These are phyloP conservation scores for Cottus gobio DNA, from an alignment of 2,113 vertebrate genomes.

Conservation along the genomic window DNA sequence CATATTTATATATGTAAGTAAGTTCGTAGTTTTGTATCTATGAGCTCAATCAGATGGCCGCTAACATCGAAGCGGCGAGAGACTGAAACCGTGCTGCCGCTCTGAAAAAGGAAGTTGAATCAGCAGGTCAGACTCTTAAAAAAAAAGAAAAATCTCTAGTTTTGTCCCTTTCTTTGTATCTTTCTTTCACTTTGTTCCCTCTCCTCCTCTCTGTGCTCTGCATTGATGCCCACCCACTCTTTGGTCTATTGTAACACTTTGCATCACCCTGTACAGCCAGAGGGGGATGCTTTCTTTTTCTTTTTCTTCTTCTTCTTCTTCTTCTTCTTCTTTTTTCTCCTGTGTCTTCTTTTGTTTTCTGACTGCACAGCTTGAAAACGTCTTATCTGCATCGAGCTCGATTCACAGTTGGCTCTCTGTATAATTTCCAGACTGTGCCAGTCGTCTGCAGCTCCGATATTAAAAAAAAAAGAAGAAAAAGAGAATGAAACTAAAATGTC, in stretches of 20 bases:
- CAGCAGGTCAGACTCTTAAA: not conserved
- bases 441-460: conserved; percentile 5
- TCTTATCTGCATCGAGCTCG: conserved; percentile 37
- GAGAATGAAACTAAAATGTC: conserved; percentile 1
- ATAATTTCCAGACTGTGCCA: conserved; percentile 29
- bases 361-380: conserved; percentile 30
- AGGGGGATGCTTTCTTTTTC: conserved; percentile 31
- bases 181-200: not conserved
- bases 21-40: too few relatives aligned
- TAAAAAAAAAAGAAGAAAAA: not conserved
- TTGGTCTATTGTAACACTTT: conserved; percentile 63
- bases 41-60: too few relatives aligned
- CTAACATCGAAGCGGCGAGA: too few relatives aligned
- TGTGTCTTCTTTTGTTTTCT: conserved; percentile 49
- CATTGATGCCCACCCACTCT: conserved; percentile 57
- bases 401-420: conserved; percentile 18
- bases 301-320: fast-evolving
- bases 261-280: conserved; percentile 61
- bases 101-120: not conserved
- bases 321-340: fast-evolving
- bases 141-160: not conserved
- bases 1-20: too few relatives aligned
- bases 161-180: not conserved
- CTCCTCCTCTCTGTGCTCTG: conserved; percentile 19
- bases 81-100: not conserved